These are phyloP conservation scores for Ruditapes philippinarum DNA, from an alignment of 1,140 invertebrate species.

Conservation along the genomic window DNA sequence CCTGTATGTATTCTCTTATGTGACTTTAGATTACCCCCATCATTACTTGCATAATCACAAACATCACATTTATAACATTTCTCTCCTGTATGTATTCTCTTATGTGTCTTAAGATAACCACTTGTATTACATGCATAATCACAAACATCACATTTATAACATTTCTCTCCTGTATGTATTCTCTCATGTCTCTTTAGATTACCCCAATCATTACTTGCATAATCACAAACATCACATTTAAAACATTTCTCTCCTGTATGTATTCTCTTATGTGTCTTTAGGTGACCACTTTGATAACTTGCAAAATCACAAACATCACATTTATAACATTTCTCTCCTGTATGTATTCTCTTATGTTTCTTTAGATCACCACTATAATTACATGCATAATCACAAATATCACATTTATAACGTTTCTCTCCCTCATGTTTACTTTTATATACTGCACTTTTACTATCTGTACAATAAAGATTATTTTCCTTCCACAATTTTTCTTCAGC, in stretches of 20 bases:
- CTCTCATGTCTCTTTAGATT: neutral
- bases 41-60: too few species aligned
- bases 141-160: too few species aligned
- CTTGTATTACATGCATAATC: too few species aligned
- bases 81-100: too few species aligned
- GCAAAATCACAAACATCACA: slow-evolving; percentile 3
- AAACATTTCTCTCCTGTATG: neutral
- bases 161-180: too few species aligned
- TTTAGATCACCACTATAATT: neutral
- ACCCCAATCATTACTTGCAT: neutral
- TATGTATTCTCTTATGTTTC: neutral
- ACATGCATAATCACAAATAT: neutral
- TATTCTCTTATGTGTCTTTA: neutral
- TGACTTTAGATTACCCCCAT: too few species aligned
- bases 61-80: too few species aligned
- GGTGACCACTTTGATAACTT: neutral
- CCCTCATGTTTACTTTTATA: neutral
- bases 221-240: neutral
- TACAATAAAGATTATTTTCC: neutral
- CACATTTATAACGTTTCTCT: neutral
- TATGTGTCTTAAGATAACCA: too few species aligned
- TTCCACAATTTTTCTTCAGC: neutral
- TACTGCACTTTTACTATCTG: neutral
- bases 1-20: too few species aligned
- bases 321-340: slow-evolving; percentile 11